phyloP scores from a whole-genome alignment of 30 jellyfish, hydroid and myxozoan genomes.

The Aurelia coerulea region DNA sequence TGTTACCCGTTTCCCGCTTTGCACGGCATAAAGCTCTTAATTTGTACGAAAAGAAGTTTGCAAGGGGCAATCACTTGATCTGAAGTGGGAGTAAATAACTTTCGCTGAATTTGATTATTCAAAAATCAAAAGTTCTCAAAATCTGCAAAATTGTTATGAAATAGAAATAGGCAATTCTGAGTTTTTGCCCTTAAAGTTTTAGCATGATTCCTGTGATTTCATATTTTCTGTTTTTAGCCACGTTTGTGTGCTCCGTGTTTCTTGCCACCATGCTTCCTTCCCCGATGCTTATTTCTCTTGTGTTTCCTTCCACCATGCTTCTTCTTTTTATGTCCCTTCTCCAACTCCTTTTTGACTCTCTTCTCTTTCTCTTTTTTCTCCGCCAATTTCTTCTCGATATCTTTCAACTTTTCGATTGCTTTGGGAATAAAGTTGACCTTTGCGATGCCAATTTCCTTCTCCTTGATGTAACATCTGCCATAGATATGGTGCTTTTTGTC shows the following conservation, averaged over 20 bases:
- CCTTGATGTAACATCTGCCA: conserved; percentile 67
- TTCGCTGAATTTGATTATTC: too few species aligned
- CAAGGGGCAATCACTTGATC: too few species aligned
- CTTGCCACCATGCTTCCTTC: neutral
- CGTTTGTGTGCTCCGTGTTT: neutral
- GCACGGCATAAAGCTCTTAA: too few species aligned
- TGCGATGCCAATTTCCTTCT: conserved; percentile 34
- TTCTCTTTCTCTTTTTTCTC: neutral
- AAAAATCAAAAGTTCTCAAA: too few species aligned
- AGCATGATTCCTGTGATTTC: neutral
- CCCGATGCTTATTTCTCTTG: conserved; percentile 8
- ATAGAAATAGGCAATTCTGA: too few species aligned
- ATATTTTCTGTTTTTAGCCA: neutral
- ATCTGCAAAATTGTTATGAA: too few species aligned
- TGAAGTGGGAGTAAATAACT: too few species aligned
- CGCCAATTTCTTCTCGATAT: conserved; percentile 44
- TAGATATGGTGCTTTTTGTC: conserved; percentile 15
- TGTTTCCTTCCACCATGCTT: conserved; percentile 28
- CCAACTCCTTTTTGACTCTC: neutral
- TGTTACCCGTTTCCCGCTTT: too few species aligned
- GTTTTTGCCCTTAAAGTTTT: too few species aligned
- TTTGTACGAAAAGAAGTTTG: too few species aligned
- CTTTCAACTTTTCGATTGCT: conserved; percentile 48
- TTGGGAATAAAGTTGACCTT: conserved; percentile 50
- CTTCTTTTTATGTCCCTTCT: conserved; percentile 5